Conservation (phyloP, 2,113 vertebrate genomes). For the Neodontobutis hainanensis region DNA sequence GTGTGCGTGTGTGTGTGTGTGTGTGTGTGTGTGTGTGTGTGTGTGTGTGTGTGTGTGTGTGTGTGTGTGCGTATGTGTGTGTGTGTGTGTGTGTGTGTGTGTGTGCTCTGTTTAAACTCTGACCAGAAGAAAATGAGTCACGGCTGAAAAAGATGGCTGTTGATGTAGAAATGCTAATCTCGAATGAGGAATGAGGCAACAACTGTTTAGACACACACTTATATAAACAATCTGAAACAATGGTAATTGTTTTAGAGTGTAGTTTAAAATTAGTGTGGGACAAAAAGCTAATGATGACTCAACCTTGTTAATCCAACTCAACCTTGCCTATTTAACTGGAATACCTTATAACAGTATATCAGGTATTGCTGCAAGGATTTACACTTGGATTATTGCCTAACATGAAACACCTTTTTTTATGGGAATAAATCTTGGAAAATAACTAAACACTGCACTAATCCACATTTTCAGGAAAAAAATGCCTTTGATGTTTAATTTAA, state of each 20-base stretch:
- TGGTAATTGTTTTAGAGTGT: background rate
- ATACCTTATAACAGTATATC: too few relatives aligned
- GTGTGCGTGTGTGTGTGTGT: conserved; percentile 6
- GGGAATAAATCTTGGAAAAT: too few relatives aligned
- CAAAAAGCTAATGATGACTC: too few relatives aligned
- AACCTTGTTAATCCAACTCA: too few relatives aligned
- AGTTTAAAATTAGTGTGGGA: background rate
- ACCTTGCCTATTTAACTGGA: too few relatives aligned
- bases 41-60: background rate
- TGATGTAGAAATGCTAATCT: conserved; percentile 34
- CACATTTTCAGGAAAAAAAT: too few relatives aligned
- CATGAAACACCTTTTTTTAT: too few relatives aligned
- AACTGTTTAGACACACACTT: conserved; percentile 33
- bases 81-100: conserved; percentile 14
- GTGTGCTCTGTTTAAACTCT: conserved; percentile 28
- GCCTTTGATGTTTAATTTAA: too few relatives aligned
- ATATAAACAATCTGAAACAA: conserved; percentile 30
- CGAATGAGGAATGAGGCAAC: conserved; percentile 43
- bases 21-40: conserved; percentile 21
- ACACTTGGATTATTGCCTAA: too few relatives aligned
- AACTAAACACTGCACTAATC: too few relatives aligned
- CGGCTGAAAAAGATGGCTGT: conserved; percentile 18
- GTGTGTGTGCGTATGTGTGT: conserved; percentile 10
- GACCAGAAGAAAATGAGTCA: conserved; percentile 43
- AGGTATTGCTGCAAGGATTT: too few relatives aligned